Evolutionary conservation across 1,140 invertebrate genomes (phyloP).

Genomic region (Listronotus bonariensis): DNA sequence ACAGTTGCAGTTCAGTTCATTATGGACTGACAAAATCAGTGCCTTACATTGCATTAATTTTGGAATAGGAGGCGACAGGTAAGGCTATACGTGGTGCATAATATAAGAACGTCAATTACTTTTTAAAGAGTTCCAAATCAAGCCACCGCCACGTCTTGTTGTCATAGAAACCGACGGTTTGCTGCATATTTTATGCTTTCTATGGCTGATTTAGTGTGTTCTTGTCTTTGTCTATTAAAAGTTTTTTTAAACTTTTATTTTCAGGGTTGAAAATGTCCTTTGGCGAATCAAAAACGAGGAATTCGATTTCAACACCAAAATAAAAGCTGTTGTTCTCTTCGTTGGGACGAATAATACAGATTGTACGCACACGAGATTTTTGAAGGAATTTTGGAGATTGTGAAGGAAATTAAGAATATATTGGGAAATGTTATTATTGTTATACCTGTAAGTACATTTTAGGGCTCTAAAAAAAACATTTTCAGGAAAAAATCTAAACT

Average conservation of each 20-base stretch:
- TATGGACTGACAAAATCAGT: slow-evolving; percentile 64
- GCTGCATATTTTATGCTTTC: too few species aligned
- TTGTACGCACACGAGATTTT: slow-evolving; percentile 67
- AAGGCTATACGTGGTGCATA: too few species aligned
- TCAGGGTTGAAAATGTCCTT: slow-evolving; percentile 68
- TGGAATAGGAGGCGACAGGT: slow-evolving; percentile 72
- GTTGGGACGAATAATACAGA: slow-evolving; percentile 74
- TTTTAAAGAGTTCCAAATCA: too few species aligned
- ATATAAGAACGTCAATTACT: too few species aligned
- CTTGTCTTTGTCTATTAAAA: too few species aligned
- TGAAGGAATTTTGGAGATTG: slow-evolving; percentile 68
- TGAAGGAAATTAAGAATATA: slow-evolving; percentile 62
- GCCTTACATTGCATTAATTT: slow-evolving; percentile 73
- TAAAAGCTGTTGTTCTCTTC: slow-evolving; percentile 72
- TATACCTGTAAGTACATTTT: slow-evolving; percentile 67
- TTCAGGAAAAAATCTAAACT: too few species aligned
- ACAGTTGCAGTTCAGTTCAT: slow-evolving; percentile 63
- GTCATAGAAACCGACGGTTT: too few species aligned
- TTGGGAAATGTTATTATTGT: slow-evolving; percentile 65
- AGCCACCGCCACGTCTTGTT: too few species aligned
- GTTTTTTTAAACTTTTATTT: too few species aligned
- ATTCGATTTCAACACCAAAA: slow-evolving; percentile 65
- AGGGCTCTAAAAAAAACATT: too few species aligned
- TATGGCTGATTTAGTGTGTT: too few species aligned
- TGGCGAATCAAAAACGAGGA: slow-evolving; percentile 77